These are phyloP conservation scores for Sycophila texana DNA, from an alignment of 2,888 invertebrate species.

Conservation along the genomic window DNA sequence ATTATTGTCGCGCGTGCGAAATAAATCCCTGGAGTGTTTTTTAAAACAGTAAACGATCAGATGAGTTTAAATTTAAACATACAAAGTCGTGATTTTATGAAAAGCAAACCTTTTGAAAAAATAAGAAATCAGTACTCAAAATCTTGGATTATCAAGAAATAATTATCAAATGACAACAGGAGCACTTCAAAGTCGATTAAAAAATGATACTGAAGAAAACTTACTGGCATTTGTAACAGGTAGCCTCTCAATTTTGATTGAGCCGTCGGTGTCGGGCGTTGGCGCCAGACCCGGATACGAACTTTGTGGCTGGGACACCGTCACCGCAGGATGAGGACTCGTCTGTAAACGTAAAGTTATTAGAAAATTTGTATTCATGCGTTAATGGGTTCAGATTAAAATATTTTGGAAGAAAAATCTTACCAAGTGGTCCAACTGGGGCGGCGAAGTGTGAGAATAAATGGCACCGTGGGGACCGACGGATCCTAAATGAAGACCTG, in stretches of 20 bases:
- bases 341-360: conserved; percentile 66
- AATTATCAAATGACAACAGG: not conserved
- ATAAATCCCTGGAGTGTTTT: no score
- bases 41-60: no score
- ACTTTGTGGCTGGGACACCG: conserved; percentile 75
- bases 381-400: not conserved
- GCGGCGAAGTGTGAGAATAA: conserved; percentile 78
- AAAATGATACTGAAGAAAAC: conserved; percentile 64
- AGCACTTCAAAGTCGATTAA: conserved; percentile 4
- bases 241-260: conserved; percentile 82
- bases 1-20: no score
- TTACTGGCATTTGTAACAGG: conserved; percentile 80
- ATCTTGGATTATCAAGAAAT: no score
- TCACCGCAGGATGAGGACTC: conserved; percentile 75
- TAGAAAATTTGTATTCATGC: no score
- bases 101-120: no score
- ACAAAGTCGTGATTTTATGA: no score
- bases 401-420: conserved; percentile 59
- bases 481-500: conserved; percentile 75
- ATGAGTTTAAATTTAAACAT: no score
- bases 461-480: conserved; percentile 77
- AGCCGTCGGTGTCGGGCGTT: conserved; percentile 78
- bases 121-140: no score
- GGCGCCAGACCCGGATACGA: conserved; percentile 76
- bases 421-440: conserved; percentile 77